phyloP scores from a whole-genome alignment of 2,113 vertebrate genomes.

The Galeopterus variegatus region DNA sequence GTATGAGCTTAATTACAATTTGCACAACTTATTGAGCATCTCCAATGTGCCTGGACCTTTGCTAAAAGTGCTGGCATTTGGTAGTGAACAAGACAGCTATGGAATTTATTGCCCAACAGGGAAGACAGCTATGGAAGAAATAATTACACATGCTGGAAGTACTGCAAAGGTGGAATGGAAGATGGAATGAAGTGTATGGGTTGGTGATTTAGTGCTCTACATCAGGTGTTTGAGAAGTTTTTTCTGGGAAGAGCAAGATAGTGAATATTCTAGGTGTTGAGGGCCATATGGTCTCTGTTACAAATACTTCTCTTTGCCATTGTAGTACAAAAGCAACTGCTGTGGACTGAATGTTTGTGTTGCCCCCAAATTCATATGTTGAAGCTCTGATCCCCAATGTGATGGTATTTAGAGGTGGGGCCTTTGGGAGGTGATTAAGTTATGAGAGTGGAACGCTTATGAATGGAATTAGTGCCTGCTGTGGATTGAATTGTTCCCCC shows the following conservation, averaged over 20 bases:
- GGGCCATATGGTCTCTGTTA: not conserved
- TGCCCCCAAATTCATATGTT: not conserved
- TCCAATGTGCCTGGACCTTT: not conserved
- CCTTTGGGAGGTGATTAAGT: not conserved
- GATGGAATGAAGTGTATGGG: not conserved
- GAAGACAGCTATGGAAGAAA: not conserved
- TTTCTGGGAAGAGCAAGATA: not conserved
- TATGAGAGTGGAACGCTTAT: not conserved
- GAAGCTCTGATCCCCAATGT: not conserved
- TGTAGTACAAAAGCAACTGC: not conserved
- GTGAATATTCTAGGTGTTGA: not conserved
- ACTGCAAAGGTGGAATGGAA: not conserved
- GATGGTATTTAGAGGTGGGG: not conserved
- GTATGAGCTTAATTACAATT: not conserved
- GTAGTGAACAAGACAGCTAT: not conserved
- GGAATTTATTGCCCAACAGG: not conserved
- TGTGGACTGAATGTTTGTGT: not conserved
- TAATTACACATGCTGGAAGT: accelerated
- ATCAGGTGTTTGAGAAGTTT: not conserved
- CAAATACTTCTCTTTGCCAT: not conserved
- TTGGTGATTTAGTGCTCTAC: not conserved
- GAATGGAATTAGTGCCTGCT: not conserved
- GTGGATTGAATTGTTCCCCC: too few relatives aligned
- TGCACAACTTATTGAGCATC: not conserved
- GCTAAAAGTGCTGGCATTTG: too few relatives aligned